Evolutionary conservation across 2,888 invertebrate genomes (phyloP), one percentile per base, ranked within the genome.

Genomic region (Synanthedon myopaeformis): DNA sequence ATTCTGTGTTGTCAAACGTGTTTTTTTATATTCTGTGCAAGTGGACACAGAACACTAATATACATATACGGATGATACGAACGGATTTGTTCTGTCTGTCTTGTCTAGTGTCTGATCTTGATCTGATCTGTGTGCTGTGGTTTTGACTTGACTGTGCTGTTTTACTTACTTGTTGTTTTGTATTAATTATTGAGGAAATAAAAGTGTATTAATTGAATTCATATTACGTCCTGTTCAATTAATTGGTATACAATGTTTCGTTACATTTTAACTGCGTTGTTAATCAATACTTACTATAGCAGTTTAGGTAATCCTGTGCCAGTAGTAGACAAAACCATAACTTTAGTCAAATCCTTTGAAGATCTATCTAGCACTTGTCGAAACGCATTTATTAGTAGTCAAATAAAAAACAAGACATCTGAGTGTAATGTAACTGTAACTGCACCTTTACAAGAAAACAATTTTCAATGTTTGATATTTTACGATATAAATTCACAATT

Each of bases 401-500:
- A 72, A 62, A 74, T 86, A 28, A 65, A 59, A 51, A 65, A 55
- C n/a, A 67, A 72, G 59, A 51, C 70, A 35, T 48, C 61, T 8
- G 65, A 71, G 41, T 86, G 85, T 58, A 63, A 70, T 45, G 58
- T 69, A n/a, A 55, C 60, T 13, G 58, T 62, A 19, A 63, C 35
- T 35, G 35, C 70, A 13, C 66, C 65, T 4, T 67, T 70, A 49
- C 62, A 59, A 19, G 66, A 69, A 54, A 66, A 63, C 51, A 70
- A 77, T 57, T 65, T 79, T 14, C 70, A 75, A 59, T 86, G 86
- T 62, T 65, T 81, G 57, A 71, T 83, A 60, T 85, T 82, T 60
- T 83, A 76, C 55, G 85, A 86, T 51, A 83, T 85, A 59, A 84
- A 72, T 60, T 68, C 52, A 54, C 80, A 77, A 56, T 66, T 87